Evolutionary conservation across 2,797 vertebrate genomes (phyloP).

Genomic region (Rhynchonycteris naso): DNA sequence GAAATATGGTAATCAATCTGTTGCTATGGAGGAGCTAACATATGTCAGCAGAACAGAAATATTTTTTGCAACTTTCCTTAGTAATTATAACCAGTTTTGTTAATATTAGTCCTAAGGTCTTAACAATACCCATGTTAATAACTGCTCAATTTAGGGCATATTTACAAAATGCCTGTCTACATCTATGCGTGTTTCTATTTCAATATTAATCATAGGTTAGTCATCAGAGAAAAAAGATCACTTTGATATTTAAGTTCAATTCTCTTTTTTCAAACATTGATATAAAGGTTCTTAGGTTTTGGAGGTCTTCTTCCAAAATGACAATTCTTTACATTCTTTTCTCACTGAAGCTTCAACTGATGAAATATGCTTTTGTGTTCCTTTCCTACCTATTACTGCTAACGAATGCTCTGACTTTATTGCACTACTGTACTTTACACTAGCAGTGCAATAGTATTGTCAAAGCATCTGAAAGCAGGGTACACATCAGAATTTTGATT

Average conservation of each 20-base stretch:
- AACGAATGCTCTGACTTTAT: conserved; percentile 98
- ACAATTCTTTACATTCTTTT: conserved; percentile 39
- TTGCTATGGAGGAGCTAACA: conserved; percentile 1
- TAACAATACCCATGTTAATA: conserved; percentile 26
- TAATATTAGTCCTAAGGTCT: background rate
- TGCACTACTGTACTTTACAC: conserved; percentile 99
- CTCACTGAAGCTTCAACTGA: conserved; percentile 7
- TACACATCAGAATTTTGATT: conserved; percentile 69
- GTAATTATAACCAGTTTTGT: conserved; percentile 19
- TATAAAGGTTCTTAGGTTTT: conserved; percentile 60
- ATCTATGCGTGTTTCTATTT: conserved; percentile 24
- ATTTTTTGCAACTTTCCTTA: background rate
- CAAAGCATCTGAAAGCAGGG: conserved; percentile 97
- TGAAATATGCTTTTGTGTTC: conserved; percentile 17
- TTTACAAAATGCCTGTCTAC: conserved; percentile 21
- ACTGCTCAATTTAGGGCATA: background rate
- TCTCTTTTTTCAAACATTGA: conserved; percentile 2
- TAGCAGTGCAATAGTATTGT: conserved; percentile 99
- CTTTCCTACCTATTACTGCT: conserved; percentile 86
- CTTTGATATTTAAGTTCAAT: conserved; percentile 49
- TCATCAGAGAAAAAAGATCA: conserved; percentile 65
- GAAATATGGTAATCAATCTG: background rate
- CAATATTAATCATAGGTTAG: conserved; percentile 51
- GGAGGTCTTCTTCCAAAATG: conserved; percentile 57
- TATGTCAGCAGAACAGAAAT: conserved; percentile 12